Base-by-base conservation (phyloP, 2,888 invertebrate genomes). In the Drosophila quasianomalipes region DNA sequence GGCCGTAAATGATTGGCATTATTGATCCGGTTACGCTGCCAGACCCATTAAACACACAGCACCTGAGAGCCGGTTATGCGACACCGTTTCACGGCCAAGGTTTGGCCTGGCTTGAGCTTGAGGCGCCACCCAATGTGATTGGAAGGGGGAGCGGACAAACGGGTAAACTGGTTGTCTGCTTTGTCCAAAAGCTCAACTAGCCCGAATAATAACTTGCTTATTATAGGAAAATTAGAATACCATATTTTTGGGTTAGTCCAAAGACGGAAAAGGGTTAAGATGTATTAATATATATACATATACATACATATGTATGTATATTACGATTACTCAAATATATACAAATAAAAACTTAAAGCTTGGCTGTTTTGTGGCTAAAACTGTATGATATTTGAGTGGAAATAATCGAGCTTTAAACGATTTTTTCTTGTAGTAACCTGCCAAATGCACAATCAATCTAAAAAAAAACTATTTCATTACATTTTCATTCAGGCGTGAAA, bases 1-100 rank as follows among this genome's bases (percentile, higher is more conserved):
- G 55, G 28, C 69, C 54, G 39, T 67, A 62, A 81, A 62, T 81
- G 70, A 71, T 71, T 71, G 82, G 57, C 80, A 79, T 60, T 70
- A 78, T 53, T 72, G 83, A 82, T 83, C 85, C 82, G 82, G 83
- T 82, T 83, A 72, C 51, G 59, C 66, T 79, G 49, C 62, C 7
- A 63, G 74, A 31, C 35, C 57, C 61, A 77, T 58, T 76, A 53
- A 61, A 37, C 52, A 4, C 2, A 44, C 6, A 31, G 10, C 44
- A 52, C 28, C 39, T 28, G 51, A 64, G 64, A 68, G 65, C 79
- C 77, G 79, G 79, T 80, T 80, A 67, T 47, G 60, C 53, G 39
- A 53, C 60, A 69, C 35, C 35, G 64, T 62, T 81, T 79, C 81
- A 81, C 59, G 81, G 81, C 76, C 81, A 81, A 81, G 81, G 81